A percentile compares a stretch with the other conserved stretches of the same genome.
Conservation (phyloP, 1,140 invertebrate genomes). For the Lordiphosa mommai region DNA sequence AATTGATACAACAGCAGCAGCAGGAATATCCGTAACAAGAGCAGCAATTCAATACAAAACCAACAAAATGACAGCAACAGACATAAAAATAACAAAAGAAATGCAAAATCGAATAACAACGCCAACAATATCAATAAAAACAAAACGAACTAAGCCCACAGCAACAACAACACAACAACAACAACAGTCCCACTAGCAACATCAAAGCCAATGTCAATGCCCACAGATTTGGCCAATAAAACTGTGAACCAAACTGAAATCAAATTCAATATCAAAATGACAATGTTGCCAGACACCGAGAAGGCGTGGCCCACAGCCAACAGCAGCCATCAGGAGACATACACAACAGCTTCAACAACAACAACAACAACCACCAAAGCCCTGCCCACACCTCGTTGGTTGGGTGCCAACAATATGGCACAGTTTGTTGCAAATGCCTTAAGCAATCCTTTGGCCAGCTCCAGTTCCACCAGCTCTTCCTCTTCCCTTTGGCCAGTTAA, state of each 20-base stretch:
- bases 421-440: constrained; percentile 36
- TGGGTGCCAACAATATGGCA: constrained; percentile 13
- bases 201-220: constrained; percentile 7
- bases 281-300: constrained; percentile 10
- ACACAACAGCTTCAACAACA: constrained; percentile 16
- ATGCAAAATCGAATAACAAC: constrained; percentile 7
- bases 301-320: constrained; percentile 13
- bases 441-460: constrained; percentile 18
- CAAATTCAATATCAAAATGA: constrained; percentile 30
- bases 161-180: constrained; percentile 1
- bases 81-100: constrained; percentile 7
- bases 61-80: neutral
- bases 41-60: constrained; percentile 3
- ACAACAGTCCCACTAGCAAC: neutral
- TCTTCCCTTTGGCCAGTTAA: constrained; percentile 88
- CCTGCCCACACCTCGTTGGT: constrained; percentile 32
- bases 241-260: constrained; percentile 18
- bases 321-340: neutral
- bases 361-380: constrained; percentile 21
- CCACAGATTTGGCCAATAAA: constrained; percentile 19
- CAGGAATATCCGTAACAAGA: neutral
- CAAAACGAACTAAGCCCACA: constrained; percentile 35
- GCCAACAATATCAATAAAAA: constrained; percentile 39
- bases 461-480: neutral
- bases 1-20: neutral